Percentiles rank a stretch among this genome's conserved stretches.
Conservation (phyloP, 1,140 invertebrate species). For the Acromyrmex heyeri region DNA sequence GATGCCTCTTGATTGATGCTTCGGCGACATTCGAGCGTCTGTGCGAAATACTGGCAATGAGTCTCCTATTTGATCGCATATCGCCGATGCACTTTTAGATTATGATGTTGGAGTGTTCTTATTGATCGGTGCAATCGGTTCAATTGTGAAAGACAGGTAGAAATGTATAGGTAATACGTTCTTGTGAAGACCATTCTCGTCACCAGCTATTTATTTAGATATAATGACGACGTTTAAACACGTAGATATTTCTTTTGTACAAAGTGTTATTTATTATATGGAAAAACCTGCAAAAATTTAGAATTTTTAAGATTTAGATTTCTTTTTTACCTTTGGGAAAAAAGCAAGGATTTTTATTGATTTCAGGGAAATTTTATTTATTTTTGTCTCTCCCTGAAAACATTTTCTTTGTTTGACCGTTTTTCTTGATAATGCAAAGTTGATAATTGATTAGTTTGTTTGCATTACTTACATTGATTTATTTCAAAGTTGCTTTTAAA, state of each 20-base stretch:
- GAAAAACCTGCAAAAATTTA: too few relatives aligned
- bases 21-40: constrained; percentile 24
- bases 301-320: too few relatives aligned
- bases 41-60: neutral
- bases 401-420: too few relatives aligned
- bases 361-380: too few relatives aligned
- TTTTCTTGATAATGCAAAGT: too few relatives aligned
- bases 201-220: neutral
- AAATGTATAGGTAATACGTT: neutral
- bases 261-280: too few relatives aligned
- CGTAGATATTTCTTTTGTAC: neutral
- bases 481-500: too few relatives aligned
- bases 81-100: neutral
- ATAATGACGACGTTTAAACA: neutral
- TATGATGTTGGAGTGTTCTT: neutral
- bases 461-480: too few relatives aligned
- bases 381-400: too few relatives aligned
- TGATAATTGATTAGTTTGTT: too few relatives aligned
- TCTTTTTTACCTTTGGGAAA: too few relatives aligned
- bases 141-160: neutral
- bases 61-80: neutral
- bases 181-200: neutral
- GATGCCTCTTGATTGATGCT: constrained; percentile 17
- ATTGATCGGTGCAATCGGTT: neutral
- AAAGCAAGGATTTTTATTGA: too few relatives aligned